Evolutionary conservation across 2,797 vertebrate genomes (phyloP).

Genomic region (Oceanodroma leucorhoa): DNA sequence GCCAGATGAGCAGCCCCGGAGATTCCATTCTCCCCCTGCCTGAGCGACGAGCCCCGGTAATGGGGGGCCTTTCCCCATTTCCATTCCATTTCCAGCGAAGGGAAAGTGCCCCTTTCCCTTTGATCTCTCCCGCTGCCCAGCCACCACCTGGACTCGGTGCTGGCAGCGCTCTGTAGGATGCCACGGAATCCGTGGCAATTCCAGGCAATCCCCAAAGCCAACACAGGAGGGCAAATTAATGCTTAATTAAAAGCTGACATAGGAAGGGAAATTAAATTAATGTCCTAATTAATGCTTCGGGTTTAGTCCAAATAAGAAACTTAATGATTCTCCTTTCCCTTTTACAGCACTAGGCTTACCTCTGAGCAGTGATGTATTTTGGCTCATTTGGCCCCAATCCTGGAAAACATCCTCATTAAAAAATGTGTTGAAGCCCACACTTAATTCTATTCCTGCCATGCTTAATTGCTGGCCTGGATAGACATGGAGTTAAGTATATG

Average conservation of each 20-base stretch:
- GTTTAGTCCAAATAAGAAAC: conserved; percentile 5
- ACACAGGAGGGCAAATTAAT: neutral
- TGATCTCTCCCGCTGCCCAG: neutral
- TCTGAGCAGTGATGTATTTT: conserved; percentile 1
- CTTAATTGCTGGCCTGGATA: neutral
- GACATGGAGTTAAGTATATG: neutral
- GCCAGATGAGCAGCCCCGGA: neutral
- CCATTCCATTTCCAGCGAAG: too few species aligned
- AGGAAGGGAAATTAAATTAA: conserved; percentile 31
- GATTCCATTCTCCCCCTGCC: neutral
- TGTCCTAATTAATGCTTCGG: conserved; percentile 18
- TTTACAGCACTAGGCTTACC: neutral
- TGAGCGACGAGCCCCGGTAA: rapidly evolving
- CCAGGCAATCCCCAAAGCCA: neutral
- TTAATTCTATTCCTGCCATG: neutral
- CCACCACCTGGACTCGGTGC: rapidly evolving
- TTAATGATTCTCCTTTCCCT: neutral
- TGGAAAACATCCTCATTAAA: conserved; percentile 37
- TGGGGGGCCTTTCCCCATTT: neutral
- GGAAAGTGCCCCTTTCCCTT: neutral
- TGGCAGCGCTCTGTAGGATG: rapidly evolving
- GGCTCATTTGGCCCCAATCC: conserved; percentile 35
- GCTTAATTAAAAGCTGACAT: conserved; percentile 43
- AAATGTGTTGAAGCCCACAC: neutral
- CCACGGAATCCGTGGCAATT: neutral